A percentile compares a stretch with the other conserved stretches of the same genome.
phyloP scores from a whole-genome alignment of 1,140 invertebrate species.

The Zaprionus ornatus region DNA sequence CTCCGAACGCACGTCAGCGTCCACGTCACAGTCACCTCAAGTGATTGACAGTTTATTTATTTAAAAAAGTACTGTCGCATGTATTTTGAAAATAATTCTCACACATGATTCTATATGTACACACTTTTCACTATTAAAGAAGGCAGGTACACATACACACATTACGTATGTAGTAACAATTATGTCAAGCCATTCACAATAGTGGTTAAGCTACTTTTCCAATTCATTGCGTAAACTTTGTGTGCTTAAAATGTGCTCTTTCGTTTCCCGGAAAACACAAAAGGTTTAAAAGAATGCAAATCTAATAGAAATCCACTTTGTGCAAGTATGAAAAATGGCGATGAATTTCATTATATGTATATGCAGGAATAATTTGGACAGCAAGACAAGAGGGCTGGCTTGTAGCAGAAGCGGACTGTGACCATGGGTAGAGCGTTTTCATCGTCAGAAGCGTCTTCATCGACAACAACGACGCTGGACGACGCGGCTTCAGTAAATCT shows the following conservation, averaged over 20 bases:
- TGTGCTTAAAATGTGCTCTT: neutral
- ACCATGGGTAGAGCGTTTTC: slow-evolving; percentile 7
- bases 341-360: slow-evolving; percentile 80
- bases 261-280: neutral
- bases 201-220: neutral
- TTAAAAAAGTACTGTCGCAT: slow-evolving; percentile 55
- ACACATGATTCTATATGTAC: neutral
- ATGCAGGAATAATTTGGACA: slow-evolving; percentile 70
- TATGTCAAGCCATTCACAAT: neutral
- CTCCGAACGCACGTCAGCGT: slow-evolving; percentile 19
- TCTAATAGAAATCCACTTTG: slow-evolving; percentile 79
- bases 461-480: slow-evolving; percentile 37
- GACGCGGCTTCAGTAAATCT: slow-evolving; percentile 64
- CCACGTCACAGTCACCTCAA: slow-evolving; percentile 43
- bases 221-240: neutral
- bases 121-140: neutral
- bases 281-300: slow-evolving; percentile 52
- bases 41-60: slow-evolving; percentile 77
- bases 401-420: slow-evolving; percentile 33
- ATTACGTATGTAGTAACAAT: neutral
- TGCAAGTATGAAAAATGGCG: slow-evolving; percentile 76
- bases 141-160: neutral
- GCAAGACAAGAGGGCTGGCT: slow-evolving; percentile 48
- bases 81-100: slow-evolving; percentile 56
- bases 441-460: slow-evolving; percentile 13